These are phyloP conservation scores for Microcebus ravelobensis DNA, from an alignment of 2,113 vertebrate species.

Conservation along the genomic window DNA sequence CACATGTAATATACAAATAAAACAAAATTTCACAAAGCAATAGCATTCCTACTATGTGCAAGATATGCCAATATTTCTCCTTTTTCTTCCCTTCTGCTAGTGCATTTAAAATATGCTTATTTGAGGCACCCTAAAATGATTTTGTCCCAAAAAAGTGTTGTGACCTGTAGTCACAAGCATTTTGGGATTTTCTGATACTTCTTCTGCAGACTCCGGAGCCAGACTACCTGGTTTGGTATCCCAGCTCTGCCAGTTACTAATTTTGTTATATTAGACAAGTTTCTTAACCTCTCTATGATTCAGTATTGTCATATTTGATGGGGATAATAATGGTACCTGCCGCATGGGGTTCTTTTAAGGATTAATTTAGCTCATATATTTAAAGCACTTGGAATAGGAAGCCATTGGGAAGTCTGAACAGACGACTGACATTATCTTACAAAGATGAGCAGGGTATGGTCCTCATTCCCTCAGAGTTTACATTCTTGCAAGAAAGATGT, in stretches of 20 bases:
- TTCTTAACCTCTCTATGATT: neutral
- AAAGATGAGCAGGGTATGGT: neutral
- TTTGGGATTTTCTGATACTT: neutral
- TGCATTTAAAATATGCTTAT: neutral
- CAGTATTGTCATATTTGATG: neutral
- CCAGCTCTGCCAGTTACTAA: neutral
- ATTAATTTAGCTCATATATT: neutral
- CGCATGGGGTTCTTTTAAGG: neutral
- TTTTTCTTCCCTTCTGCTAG: neutral
- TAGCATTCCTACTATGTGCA: too few relatives aligned
- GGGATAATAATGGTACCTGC: neutral
- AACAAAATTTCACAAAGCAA: neutral
- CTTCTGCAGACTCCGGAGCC: neutral
- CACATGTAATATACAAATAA: neutral
- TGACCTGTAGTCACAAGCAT: neutral
- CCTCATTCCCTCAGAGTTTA: neutral
- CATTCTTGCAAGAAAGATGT: neutral
- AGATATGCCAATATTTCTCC: neutral
- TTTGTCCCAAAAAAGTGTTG: neutral
- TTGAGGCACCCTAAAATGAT: neutral
- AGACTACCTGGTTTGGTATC: neutral
- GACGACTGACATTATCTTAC: neutral
- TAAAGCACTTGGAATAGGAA: neutral
- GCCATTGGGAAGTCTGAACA: neutral
- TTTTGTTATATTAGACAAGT: neutral